Evolutionary conservation across 2,113 vertebrate genomes (phyloP), one percentile per base, ranked within the genome.

Genomic region (Chamaetylas fuelleborni): DNA sequence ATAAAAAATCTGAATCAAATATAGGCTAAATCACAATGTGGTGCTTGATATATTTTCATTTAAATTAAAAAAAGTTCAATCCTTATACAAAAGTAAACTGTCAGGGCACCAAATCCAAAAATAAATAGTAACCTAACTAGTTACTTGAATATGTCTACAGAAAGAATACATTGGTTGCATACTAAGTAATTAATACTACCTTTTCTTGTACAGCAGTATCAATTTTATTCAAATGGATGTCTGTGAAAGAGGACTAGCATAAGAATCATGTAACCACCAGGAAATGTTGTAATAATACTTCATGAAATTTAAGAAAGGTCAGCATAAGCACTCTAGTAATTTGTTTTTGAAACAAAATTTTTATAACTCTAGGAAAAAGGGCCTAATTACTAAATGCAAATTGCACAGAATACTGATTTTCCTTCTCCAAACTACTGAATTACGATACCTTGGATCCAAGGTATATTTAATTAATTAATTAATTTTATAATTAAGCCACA

Each of bases 361-460:
- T 70, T 33, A 28, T 83, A 84, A 89, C 47, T 73, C 45, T 64
- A 78, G 54, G 20, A 38, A 92, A 87, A 81, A 93, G 15, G 33
- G 91, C 22, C 24, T 87, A 92, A 95, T 94, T 91, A 96, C 73
- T 76, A 77, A 60, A 94, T 60, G 24, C 22, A 96, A 96, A 96
- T 94, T 58, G 29, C 47, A 91, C 11, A 86, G 74, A 80, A 92
- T 87, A 82, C 89, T 74, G 43, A 90, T 65, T 84, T 94, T 60
- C 42, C 22, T 34, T 83, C 48, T 58, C 66, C 42, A 83, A 73
- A 92, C 45, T 91, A 96, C 50, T 73, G 90, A 94, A 94, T 97
- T 60, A 81, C 29, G 94, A 78, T 76, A 94, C 20, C 0, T 16
- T 31, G 45, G 61, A 76, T 33, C 18, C 47, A 45, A 70, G 65